Base-by-base conservation (phyloP, 2,113 vertebrate genomes). In the Malurus cyaneus region DNA sequence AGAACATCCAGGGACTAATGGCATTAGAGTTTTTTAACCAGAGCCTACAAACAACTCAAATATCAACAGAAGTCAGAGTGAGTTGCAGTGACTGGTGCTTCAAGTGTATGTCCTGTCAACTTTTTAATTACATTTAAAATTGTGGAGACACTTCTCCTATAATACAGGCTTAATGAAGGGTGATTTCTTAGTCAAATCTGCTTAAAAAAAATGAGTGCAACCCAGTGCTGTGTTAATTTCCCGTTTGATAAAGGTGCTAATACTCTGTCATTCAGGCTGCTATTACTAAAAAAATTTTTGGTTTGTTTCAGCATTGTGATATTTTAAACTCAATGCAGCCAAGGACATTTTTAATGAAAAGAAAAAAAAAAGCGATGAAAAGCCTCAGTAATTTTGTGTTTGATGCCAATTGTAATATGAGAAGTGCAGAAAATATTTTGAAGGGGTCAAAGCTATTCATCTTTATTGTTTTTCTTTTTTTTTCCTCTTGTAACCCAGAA, bases 271-370 rank as follows among this genome's bases (percentile, higher is more conserved):
- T 74, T 57, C 82, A 64, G 74, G 19, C 49, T 69, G 29, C 71
- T 91, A 52, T 88, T 71, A 28, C 72, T 84, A 67, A 88, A 72
- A 73, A 91, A 62, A 89, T 92, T 95, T 95, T 90, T 64, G 67
- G 79, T 74, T 94, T 91, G 39, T 86, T 92, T 94, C 76, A 92
- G 49, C 41, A 44, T 52, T 50, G 61, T 82, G 79, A 80, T 92
- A 86, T 79, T 94, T 95, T 88, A 80, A 86, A 90, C 82, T 60
- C 49, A 57, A 3, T 86, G 53, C 57, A 93, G 53, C 88, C 88
- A 94, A 92, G 89, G 87, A 90, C 78, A 42, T 47, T 79, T 94
- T 89, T 88, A 96, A 93, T 89, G 76, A 94, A 95, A 92, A 89
- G 71, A 41, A 89, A 89, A 77, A 41, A 89, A 77, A 62, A 80